Conservation (phyloP, 2,888 invertebrate genomes). For the Latheticus oryzae region DNA sequence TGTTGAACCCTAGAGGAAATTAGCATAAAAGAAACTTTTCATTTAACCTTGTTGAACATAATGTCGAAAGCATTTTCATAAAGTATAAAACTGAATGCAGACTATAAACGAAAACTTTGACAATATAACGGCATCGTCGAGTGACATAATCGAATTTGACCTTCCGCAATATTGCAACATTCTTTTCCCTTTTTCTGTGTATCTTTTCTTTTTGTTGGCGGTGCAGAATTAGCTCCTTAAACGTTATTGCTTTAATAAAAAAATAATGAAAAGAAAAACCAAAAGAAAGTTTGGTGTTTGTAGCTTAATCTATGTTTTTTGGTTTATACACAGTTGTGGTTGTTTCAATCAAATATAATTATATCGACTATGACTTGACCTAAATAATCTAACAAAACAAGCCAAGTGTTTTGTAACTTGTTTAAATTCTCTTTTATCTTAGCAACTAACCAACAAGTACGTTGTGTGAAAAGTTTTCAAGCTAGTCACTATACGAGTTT, state of each 20-base stretch:
- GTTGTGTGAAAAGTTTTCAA: constrained; percentile 48
- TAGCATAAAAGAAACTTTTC: constrained; percentile 21
- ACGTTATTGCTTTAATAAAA: constrained; percentile 14
- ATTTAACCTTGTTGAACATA: constrained; percentile 12
- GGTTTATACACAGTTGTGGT: not conserved
- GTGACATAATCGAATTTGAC: constrained; percentile 17
- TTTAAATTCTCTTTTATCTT: constrained; percentile 46
- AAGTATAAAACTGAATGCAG: constrained; percentile 12
- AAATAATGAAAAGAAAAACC: constrained; percentile 3
- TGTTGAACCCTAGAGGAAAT: constrained; percentile 17
- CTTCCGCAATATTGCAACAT: constrained; percentile 4
- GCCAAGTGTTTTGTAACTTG: constrained; percentile 32
- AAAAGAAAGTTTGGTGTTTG: not conserved
- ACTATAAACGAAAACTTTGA: constrained; percentile 28
- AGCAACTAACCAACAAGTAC: constrained; percentile 48
- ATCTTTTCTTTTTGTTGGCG: constrained; percentile 9
- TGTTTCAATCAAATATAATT: not conserved
- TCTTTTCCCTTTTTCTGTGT: constrained; percentile 6
- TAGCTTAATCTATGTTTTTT: not conserved
- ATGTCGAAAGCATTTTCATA: constrained; percentile 7
- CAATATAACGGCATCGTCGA: constrained; percentile 20
- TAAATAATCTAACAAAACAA: constrained; percentile 28
- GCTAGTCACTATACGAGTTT: constrained; percentile 48
- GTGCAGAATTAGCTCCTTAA: constrained; percentile 13
- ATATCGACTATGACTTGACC: constrained; percentile 30